Conservation (phyloP, 2,113 vertebrate species). For the Bubo bubo region DNA sequence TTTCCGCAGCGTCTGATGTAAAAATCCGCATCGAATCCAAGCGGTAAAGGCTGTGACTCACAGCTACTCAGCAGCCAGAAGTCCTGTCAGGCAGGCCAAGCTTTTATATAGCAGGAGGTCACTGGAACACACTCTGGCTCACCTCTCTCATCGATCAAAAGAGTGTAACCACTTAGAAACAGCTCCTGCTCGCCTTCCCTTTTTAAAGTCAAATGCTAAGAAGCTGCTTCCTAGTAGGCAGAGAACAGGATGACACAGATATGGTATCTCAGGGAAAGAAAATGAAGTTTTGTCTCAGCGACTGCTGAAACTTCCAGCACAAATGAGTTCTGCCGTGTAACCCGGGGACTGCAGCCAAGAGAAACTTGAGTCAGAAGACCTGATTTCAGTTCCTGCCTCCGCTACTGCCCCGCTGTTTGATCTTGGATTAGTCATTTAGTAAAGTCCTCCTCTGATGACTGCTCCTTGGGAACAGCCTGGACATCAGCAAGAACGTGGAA, state of each 20-base stretch:
- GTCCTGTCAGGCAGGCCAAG: conserved; percentile 27
- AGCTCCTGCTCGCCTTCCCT: background rate
- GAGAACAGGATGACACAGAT: conserved; percentile 45
- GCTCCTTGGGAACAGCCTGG: conserved; percentile 4
- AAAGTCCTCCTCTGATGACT: conserved; percentile 22
- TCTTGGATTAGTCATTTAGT: conserved; percentile 50
- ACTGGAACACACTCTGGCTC: conserved; percentile 68
- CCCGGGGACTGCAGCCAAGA: background rate
- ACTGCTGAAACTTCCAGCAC: background rate
- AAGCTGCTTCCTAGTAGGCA: conserved; percentile 3
- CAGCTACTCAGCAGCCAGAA: conserved; percentile 43
- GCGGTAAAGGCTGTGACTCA: conserved; percentile 58
- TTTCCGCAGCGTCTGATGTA: conserved; percentile 45
- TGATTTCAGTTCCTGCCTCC: conserved; percentile 33
- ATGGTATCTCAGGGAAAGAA: background rate
- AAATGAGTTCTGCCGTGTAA: background rate
- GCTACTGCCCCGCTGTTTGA: conserved; percentile 27
- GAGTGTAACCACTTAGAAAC: conserved; percentile 17
- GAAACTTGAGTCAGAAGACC: conserved; percentile 57
- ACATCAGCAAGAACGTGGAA: background rate
- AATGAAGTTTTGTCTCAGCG: background rate
- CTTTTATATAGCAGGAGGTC: conserved; percentile 56
- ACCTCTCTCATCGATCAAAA: conserved; percentile 58
- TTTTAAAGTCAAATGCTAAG: conserved; percentile 17
- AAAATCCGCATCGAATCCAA: conserved; percentile 51